phyloP scores from a whole-genome alignment of 2,888 invertebrate genomes.

The Yponomeuta sedellus region DNA sequence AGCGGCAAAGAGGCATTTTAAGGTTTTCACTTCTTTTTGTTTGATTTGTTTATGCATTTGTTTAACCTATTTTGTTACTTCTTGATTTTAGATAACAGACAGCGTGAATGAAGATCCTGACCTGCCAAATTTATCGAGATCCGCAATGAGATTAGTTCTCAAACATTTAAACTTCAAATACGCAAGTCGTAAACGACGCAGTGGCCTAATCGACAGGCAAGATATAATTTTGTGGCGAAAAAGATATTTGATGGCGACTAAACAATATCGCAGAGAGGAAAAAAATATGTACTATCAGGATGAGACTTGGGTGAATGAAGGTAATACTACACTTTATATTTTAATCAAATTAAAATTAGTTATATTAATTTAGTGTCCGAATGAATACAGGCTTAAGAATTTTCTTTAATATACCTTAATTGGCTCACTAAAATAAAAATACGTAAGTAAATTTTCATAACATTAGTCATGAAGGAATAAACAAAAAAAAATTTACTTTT shows the following conservation, averaged over 20 bases:
- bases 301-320: conserved; percentile 15
- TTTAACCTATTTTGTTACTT: not conserved
- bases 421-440: too few relatives aligned
- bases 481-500: not conserved
- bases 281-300: too few relatives aligned
- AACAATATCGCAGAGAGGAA: conserved; percentile 10
- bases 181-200: conserved; percentile 12
- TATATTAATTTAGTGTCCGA: not conserved
- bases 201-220: conserved; percentile 6
- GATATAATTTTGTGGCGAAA: conserved; percentile 13
- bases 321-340: conserved; percentile 3
- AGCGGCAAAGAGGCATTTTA: too few relatives aligned
- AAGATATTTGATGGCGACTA: conserved; percentile 4
- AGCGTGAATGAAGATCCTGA: conserved; percentile 4
- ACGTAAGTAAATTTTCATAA: too few relatives aligned
- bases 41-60: too few relatives aligned
- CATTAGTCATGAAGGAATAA: too few relatives aligned
- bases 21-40: too few relatives aligned
- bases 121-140: conserved; percentile 10
- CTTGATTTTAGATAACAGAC: conserved; percentile 2
- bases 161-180: conserved; percentile 16
- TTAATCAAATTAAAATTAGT: not conserved
- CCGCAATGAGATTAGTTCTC: conserved; percentile 2
- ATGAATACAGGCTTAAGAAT: not conserved
- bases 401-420: not conserved